Base-by-base conservation (phyloP, 1,140 invertebrate genomes). In the Tetramorium alpestre region DNA sequence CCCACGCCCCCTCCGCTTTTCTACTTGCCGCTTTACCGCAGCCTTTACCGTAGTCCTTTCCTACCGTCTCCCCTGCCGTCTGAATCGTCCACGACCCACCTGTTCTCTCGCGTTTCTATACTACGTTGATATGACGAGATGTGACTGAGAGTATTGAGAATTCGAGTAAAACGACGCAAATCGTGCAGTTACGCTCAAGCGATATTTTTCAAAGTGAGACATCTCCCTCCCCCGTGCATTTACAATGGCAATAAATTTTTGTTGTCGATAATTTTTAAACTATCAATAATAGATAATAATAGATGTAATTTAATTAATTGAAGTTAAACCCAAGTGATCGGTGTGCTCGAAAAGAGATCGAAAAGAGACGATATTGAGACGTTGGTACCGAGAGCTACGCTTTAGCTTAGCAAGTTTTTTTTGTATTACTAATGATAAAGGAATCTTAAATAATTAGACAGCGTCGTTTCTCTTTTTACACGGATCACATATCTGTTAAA, bases 41-140 rank as follows among this genome's bases (percentile, higher is more conserved):
- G 28, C 65, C 69, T 84, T 73, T 49, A 41, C 69, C n/a, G 25
- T 72, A 33, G 78, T 60, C 49, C 76, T 73, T 65, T 77, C 86
- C 54, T 62, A 38, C 65, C 88, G 84, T 86, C 47, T 72, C 85
- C 51, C 62, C 77, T 73, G 33, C 86, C 62, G 73, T 72, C 86
- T 65, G 75, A 91, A 88, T 85, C 78, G 84, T 88, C 89, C 91
- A 90, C 91, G 85, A 91, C 88, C 90, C 92, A 93, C 91, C 93
- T 93, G 93, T 93, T 93, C 91, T 87, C 89, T 84, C 54, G 38
- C 54, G 41, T 75, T 60, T 84, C 51, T 88, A 87, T 69, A 70
- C 67, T 33, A 82, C 88, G 70, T 33, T 64, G 72, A 88, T 69
- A 91, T 86, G 92, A 93, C 92, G 90, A 84, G 86, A 58, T 75